Evolutionary conservation across 2,797 vertebrate genomes (phyloP).

Genomic region (Menidia menidia): DNA sequence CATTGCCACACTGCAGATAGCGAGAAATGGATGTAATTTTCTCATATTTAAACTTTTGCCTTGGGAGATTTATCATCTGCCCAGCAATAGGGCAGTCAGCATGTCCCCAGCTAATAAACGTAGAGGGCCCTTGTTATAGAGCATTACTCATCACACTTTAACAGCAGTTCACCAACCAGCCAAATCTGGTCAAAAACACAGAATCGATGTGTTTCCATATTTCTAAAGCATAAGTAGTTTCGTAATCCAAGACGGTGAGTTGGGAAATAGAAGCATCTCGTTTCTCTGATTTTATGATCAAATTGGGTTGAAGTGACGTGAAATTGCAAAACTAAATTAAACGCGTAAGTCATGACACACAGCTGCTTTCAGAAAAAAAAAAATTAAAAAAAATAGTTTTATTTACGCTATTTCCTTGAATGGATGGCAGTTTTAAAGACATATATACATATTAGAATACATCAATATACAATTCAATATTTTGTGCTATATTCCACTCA

Average conservation of each 20-base stretch:
- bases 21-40: conserved; percentile 30
- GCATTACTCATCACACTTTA: conserved; percentile 39
- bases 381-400: no score
- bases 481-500: neutral
- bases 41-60: conserved; percentile 37
- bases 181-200: neutral
- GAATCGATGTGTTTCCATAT: neutral
- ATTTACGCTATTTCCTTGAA: no score
- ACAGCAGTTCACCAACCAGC: conserved; percentile 18
- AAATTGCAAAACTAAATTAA: no score
- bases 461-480: neutral
- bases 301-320: no score
- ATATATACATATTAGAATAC: no score
- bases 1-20: conserved; percentile 8
- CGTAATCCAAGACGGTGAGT: neutral
- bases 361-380: no score
- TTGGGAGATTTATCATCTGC: conserved; percentile 45
- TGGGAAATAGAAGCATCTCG: neutral
- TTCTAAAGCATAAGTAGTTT: neutral
- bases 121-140: conserved; percentile 31
- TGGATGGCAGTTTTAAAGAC: no score
- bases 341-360: no score
- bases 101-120: conserved; percentile 60
- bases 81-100: conserved; percentile 33
- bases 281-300: no score